These are phyloP conservation scores for Pseudococcus viburni DNA, from an alignment of 2,888 invertebrate species.

Conservation along the genomic window DNA sequence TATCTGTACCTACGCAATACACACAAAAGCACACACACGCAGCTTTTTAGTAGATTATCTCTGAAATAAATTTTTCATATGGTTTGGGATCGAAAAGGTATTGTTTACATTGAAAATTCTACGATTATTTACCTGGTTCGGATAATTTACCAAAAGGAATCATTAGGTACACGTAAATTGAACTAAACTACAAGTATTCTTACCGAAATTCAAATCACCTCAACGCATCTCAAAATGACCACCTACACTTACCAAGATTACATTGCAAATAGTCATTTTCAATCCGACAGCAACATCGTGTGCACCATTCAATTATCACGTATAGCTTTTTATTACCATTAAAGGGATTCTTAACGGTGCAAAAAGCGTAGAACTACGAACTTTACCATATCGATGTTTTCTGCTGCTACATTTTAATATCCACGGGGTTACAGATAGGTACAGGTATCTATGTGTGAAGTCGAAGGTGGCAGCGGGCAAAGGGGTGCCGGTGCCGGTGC, in stretches of 20 bases:
- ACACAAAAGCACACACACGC: neutral
- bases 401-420: neutral
- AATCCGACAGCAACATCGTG: neutral
- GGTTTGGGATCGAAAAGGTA: neutral
- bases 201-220: no score
- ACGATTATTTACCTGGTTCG: neutral
- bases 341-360: neutral
- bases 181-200: no score
- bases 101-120: neutral
- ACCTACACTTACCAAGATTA: neutral
- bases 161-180: no score
- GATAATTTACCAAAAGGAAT: no score
- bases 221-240: neutral
- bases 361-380: neutral
- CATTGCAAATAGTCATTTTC: neutral
- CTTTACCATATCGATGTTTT: slow-evolving; percentile 21
- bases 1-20: slow-evolving; percentile 8
- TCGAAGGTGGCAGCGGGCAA: neutral
- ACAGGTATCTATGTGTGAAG: neutral
- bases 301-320: neutral
- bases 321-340: neutral
- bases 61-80: neutral
- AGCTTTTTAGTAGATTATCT: neutral
- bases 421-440: neutral
- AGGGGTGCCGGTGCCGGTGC: neutral